These are phyloP conservation scores for Lates calcarifer DNA, from an alignment of 2,113 vertebrate species.

Conservation along the genomic window DNA sequence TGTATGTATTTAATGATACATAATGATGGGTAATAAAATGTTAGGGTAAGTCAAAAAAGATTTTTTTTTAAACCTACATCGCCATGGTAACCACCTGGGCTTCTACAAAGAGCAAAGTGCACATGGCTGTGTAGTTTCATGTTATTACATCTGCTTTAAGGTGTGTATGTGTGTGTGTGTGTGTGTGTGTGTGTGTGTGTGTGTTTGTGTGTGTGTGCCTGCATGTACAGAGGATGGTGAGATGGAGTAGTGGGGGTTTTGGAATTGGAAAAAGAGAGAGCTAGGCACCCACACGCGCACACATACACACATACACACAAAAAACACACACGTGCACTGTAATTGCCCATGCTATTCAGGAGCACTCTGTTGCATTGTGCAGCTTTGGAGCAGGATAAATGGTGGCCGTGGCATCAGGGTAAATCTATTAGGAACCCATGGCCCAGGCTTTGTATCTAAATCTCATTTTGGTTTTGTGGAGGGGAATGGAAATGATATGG, in stretches of 20 bases:
- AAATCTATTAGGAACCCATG: constrained; percentile 96
- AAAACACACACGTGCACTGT: constrained; percentile 85
- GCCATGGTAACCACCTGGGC: constrained; percentile 93
- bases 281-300: constrained; percentile 4
- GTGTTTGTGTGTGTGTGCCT: constrained; percentile 65
- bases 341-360: constrained; percentile 97
- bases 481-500: constrained; percentile 92
- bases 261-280: constrained; percentile 67
- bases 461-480: constrained; percentile 86
- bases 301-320: constrained; percentile 7
- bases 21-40: constrained; percentile 96
- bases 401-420: constrained; percentile 94
- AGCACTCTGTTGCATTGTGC: constrained; percentile 92
- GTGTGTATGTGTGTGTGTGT: constrained; percentile 75
- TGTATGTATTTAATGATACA: constrained; percentile 97
- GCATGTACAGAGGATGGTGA: constrained; percentile 38
- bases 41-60: constrained; percentile 90
- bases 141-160: constrained; percentile 95
- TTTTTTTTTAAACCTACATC: constrained; percentile 88
- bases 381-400: constrained; percentile 96
- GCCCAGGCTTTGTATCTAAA: constrained; percentile 87
- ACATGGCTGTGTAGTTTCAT: constrained; percentile 89
- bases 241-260: constrained; percentile 71
- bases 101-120: constrained; percentile 88
- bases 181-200: constrained; percentile 58